Evolutionary conservation across 1,140 invertebrate species (phyloP).

Genomic region (Cyrtorhinus lividipennis): DNA sequence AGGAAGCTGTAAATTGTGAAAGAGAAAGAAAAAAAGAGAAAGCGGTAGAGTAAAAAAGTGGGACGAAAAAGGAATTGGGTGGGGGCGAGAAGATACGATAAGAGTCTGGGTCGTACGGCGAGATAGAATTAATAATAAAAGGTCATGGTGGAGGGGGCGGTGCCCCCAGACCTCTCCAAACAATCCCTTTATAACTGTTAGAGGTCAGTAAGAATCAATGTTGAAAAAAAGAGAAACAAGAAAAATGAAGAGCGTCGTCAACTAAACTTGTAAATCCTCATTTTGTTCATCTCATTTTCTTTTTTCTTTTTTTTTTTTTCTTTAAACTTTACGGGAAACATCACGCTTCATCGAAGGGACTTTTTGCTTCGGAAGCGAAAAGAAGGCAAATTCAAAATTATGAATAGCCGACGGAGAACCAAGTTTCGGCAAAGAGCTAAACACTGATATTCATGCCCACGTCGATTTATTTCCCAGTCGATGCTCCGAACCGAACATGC

Average conservation of each 20-base stretch:
- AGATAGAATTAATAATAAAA: conserved; percentile 3
- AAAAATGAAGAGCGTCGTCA: no score
- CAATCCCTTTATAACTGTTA: not conserved
- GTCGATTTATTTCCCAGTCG: no score
- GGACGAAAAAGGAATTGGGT: not conserved
- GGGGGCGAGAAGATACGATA: not conserved
- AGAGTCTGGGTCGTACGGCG: not conserved
- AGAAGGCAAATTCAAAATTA: not conserved
- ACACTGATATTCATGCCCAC: no score
- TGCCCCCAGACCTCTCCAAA: not conserved
- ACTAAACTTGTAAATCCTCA: not conserved
- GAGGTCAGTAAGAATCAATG: not conserved
- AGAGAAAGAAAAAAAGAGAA: conserved; percentile 10
- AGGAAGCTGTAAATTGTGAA: conserved; percentile 14
- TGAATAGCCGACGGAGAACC: no score
- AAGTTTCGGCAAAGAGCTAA: no score
- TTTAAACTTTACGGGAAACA: not conserved
- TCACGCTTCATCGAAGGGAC: not conserved
- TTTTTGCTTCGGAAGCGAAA: not conserved
- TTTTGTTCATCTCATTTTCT: not conserved
- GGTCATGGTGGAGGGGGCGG: not conserved
- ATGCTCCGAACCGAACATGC: no score
- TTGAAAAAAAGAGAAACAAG: not conserved
- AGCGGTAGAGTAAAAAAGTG: not conserved
- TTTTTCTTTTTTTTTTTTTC: not conserved